phyloP scores from a whole-genome alignment of 1,140 invertebrate genomes.

The Scylla paramamosain region DNA sequence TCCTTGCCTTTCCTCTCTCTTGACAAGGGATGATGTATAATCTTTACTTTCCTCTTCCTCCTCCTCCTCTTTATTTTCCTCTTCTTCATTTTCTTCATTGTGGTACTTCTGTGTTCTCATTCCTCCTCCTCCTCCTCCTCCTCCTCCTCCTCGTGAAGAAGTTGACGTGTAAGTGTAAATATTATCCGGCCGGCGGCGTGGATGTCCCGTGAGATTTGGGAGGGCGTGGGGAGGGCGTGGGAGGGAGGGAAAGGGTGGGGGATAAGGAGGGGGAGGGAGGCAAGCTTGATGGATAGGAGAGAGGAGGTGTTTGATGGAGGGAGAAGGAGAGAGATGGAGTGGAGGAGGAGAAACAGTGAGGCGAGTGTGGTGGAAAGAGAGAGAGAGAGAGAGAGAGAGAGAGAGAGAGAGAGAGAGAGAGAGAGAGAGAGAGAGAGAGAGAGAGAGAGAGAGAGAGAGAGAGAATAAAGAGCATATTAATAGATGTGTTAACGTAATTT shows the following conservation, averaged over 20 bases:
- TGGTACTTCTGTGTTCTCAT: neutral
- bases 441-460: conserved; percentile 20
- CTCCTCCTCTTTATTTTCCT: neutral
- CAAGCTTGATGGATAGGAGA: neutral
- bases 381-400: conserved; percentile 2
- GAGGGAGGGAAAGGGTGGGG: neutral
- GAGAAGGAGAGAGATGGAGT: conserved; percentile 23
- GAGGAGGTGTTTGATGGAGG: neutral
- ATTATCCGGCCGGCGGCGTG: conserved; percentile 27
- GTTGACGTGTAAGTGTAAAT: conserved; percentile 43
- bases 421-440: conserved; percentile 20
- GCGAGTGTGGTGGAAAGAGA: neutral
- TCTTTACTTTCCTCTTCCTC: neutral
- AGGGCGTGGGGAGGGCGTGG: neutral
- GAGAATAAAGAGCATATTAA: neutral
- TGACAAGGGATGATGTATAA: neutral
- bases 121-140: neutral
- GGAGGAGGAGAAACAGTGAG: neutral
- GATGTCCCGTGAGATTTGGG: neutral
- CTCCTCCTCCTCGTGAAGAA: neutral
- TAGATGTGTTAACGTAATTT: neutral
- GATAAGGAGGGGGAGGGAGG: neutral
- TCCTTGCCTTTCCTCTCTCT: neutral
- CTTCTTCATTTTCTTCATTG: neutral
- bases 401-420: conserved; percentile 20